Percentiles rank a stretch among this genome's conserved stretches.
phyloP scores from a whole-genome alignment of 2,113 vertebrate genomes.

The Pipa parva region DNA sequence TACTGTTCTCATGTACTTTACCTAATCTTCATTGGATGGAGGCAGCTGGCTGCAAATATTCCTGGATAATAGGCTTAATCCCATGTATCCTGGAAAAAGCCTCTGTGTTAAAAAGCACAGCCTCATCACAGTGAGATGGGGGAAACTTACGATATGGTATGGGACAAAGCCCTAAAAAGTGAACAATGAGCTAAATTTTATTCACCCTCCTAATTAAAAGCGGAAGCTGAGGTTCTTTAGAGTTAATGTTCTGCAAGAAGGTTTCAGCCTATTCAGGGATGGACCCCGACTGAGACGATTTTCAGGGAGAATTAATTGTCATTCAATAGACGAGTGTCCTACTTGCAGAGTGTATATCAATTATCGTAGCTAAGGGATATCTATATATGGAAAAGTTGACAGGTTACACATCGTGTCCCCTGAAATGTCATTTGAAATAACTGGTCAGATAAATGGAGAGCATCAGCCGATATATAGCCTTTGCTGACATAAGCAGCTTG shows the following conservation, averaged over 20 bases:
- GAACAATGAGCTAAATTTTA: conserved; percentile 58
- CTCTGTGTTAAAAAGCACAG: conserved; percentile 49
- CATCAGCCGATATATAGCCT: too few species aligned
- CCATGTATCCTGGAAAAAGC: conserved; percentile 64
- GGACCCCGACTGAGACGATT: conserved; percentile 63
- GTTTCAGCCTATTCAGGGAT: conserved; percentile 55
- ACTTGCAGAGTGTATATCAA: conserved; percentile 73
- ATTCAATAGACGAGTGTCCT: conserved; percentile 86
- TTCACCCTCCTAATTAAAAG: conserved; percentile 59
- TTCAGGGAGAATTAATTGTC: conserved; percentile 77
- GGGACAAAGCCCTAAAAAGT: conserved; percentile 52
- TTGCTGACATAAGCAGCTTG: too few species aligned
- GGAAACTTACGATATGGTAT: conserved; percentile 48
- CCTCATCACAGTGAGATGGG: conserved; percentile 49
- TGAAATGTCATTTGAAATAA: too few species aligned
- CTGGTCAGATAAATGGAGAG: too few species aligned
- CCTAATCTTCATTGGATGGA: conserved; percentile 80
- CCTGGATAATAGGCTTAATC: conserved; percentile 72
- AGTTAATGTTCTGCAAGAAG: conserved; percentile 51
- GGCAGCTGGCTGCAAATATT: conserved; percentile 77
- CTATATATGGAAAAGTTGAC: neutral
- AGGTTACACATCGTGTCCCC: too few species aligned
- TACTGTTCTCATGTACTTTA: conserved; percentile 51
- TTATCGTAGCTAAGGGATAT: conserved; percentile 28
- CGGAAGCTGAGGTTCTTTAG: conserved; percentile 51